Conservation (phyloP, 2,113 vertebrate genomes). For the Oncorhynchus keta region DNA sequence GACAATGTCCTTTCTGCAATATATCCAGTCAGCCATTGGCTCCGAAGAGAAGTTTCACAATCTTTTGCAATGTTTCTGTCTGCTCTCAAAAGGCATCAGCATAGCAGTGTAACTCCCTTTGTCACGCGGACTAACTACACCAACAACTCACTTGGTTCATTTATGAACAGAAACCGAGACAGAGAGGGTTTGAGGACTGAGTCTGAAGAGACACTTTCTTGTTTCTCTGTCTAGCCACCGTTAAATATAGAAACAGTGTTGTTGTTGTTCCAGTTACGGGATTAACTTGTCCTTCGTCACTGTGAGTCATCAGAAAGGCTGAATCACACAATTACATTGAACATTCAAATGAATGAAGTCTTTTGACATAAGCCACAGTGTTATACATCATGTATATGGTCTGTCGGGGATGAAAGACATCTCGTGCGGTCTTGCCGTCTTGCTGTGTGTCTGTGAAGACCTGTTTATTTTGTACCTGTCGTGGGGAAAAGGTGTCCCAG, state of each 20-base stretch:
- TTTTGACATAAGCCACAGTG: too few species aligned
- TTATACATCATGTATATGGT: too few species aligned
- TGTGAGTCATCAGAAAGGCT: too few species aligned
- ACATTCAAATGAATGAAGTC: too few species aligned
- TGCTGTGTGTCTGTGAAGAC: constrained; percentile 33
- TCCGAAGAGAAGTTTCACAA: not conserved
- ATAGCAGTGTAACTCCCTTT: constrained; percentile 41
- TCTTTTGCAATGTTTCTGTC: constrained; percentile 24
- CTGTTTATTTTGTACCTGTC: constrained; percentile 37
- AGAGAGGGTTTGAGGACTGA: not conserved
- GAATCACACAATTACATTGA: too few species aligned
- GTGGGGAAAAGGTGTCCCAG: constrained; percentile 26
- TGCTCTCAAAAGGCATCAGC: constrained; percentile 62
- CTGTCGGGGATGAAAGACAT: not conserved
- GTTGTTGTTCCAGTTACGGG: too few species aligned
- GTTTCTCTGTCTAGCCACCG: too few species aligned
- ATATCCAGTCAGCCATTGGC: not conserved
- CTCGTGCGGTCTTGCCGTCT: not conserved
- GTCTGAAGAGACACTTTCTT: not conserved
- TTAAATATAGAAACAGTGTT: too few species aligned
- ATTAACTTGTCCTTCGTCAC: too few species aligned
- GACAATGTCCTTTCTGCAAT: not conserved
- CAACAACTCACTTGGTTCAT: not conserved
- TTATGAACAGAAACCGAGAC: not conserved
- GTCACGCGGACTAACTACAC: constrained; percentile 23